Evolutionary conservation across 1,140 invertebrate species (phyloP), one percentile per base, ranked within the genome.

Genomic region (Thaumetopoea pityocampa): DNA sequence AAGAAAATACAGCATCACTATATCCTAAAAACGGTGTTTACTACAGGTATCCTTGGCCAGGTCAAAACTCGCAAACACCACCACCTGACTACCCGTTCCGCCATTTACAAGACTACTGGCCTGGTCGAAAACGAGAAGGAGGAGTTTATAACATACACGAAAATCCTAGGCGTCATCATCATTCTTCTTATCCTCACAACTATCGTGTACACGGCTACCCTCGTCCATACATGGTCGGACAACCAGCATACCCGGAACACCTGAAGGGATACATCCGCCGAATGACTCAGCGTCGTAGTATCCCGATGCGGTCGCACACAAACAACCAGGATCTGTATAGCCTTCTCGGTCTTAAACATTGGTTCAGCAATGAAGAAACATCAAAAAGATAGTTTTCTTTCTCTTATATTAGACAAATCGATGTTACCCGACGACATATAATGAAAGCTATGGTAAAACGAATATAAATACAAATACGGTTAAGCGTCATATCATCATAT

Each of bases 381-480:
- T 70, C 80, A 17, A 80, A 84, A 44, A 84, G 77, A 84, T 81
- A 84, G 73, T 44, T 67, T 51, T 23, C 18, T 63, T 54, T 16
- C 34, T 33, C 27, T 40, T 40, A 41, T 41, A 30, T 52, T 67
- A 67, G 63, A 70, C 42, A 71, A 81, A 64, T 74, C 55, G 73
- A 81, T 77, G 78, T 84, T 84, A 84, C 80, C 80, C 77, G 73
- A 80, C 73, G 67, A 72, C 70, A 59, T 80, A 80, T 81, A 76
- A 66, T 72, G 73, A 56, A 77, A 74, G 80, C 77, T 84, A 77
- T 84, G 76, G 67, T 47, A 51, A 52, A 60, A 53, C 51, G 47
- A 52, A 46, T 11, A 40, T 30, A 19, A 14, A 35, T 34, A 16
- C 19, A 12, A 32, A 41, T 15, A 15, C 9, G 9, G 8, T 12